A percentile compares a stretch with the other conserved stretches of the same genome.
These are phyloP conservation scores for Megaptera novaeangliae DNA, from an alignment of 2,113 vertebrate genomes.

Conservation along the genomic window DNA sequence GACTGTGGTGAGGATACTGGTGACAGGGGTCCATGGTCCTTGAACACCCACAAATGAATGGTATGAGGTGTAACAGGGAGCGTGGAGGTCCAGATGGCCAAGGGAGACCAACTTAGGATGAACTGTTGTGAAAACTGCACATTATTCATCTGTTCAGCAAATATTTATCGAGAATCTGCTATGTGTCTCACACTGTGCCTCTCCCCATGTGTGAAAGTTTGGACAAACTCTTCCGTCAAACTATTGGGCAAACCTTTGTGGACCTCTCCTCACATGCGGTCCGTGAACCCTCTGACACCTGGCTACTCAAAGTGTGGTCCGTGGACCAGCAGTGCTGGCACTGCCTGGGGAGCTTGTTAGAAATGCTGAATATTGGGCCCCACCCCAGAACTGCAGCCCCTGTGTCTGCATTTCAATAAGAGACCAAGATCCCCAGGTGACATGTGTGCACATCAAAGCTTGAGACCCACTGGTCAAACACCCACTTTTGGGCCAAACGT, in stretches of 20 bases:
- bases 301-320: background rate
- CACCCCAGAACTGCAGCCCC: background rate
- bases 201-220: background rate
- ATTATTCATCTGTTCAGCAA: fast-evolving
- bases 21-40: no score
- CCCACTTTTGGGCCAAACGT: background rate
- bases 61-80: fast-evolving
- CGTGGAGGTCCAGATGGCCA: background rate
- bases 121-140: background rate
- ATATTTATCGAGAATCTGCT: background rate
- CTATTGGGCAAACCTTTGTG: background rate
- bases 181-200: fast-evolving
- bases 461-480: background rate
- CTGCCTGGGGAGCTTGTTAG: background rate
- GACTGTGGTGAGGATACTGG: no score
- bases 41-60: background rate
- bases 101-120: background rate
- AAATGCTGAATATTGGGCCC: background rate
- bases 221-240: background rate
- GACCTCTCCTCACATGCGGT: background rate
- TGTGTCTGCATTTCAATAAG: background rate
- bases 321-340: background rate
- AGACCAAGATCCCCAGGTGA: background rate
- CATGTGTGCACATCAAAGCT: background rate
- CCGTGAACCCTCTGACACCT: background rate